Evolutionary conservation across 2,113 vertebrate species (phyloP).

Genomic region (Ovibos moschatus): DNA sequence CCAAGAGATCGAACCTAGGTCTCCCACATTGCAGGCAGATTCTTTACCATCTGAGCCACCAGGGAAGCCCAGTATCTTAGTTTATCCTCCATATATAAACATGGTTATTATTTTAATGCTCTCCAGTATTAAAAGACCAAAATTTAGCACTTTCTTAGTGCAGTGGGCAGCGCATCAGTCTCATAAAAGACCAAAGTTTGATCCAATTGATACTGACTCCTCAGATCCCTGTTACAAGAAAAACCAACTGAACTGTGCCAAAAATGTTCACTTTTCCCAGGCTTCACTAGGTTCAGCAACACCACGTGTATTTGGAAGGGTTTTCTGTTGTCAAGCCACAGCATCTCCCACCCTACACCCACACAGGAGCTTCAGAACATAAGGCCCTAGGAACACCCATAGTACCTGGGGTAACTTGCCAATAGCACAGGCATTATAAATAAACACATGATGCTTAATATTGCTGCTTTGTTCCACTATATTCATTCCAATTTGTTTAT

Average conservation of each 20-base stretch:
- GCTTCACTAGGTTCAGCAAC: neutral
- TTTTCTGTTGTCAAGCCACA: neutral
- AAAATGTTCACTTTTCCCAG: neutral
- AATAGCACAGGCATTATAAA: neutral
- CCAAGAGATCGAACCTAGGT: neutral
- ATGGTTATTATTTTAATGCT: neutral
- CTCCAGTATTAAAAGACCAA: neutral
- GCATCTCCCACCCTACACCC: neutral
- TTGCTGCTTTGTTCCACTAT: neutral
- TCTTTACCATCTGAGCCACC: neutral
- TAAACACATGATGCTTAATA: neutral
- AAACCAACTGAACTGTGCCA: neutral
- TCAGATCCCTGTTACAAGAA: neutral
- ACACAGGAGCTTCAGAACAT: neutral
- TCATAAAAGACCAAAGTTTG: neutral
- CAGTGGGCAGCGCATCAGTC: rapidly evolving
- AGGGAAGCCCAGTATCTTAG: neutral
- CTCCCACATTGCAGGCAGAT: neutral
- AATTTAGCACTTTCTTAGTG: neutral
- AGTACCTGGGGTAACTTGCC: neutral
- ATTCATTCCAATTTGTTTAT: neutral
- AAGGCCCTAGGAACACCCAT: neutral
- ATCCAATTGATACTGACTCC: neutral
- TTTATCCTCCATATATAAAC: neutral
- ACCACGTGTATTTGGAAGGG: neutral